phyloP scores from a whole-genome alignment of 2,888 invertebrate genomes.

The Hydriomena furcata region DNA sequence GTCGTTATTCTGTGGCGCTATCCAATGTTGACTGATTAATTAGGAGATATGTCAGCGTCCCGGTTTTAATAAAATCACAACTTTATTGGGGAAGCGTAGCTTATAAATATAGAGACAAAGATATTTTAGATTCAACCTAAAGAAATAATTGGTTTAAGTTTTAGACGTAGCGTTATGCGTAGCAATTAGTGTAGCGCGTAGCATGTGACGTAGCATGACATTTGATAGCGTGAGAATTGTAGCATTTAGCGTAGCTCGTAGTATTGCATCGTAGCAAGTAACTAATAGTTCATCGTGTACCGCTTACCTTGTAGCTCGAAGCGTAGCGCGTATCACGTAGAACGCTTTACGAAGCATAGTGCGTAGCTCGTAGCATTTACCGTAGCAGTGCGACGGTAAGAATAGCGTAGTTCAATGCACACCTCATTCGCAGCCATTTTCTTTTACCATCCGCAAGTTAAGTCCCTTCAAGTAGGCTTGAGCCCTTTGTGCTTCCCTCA shows the following conservation, averaged over 20 bases:
- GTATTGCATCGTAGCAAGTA: too few species aligned
- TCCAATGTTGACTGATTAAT: conserved; percentile 27
- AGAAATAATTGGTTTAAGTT: neutral
- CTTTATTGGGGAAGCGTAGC: conserved; percentile 2
- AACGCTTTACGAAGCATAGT: neutral
- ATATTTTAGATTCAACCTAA: conserved; percentile 6
- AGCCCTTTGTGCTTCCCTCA: conserved; percentile 5
- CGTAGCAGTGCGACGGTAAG: neutral
- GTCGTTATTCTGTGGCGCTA: neutral
- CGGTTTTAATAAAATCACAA: conserved; percentile 7
- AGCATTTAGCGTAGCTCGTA: neutral
- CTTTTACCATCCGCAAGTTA: conserved; percentile 1
- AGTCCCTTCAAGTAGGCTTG: conserved; percentile 8
- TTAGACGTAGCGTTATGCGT: neutral
- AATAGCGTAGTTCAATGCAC: neutral
- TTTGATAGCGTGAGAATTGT: neutral
- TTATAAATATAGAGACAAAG: too few species aligned
- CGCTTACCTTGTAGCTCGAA: neutral
- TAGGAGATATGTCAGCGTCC: conserved; percentile 13
- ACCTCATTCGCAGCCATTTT: neutral
- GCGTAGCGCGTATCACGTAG: neutral
- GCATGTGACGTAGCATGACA: neutral
- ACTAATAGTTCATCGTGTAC: too few species aligned
- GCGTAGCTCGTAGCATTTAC: neutral
- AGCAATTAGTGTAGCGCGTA: neutral